These are phyloP conservation scores for Entelurus aequoreus DNA, from an alignment of 2,113 vertebrate species.

Conservation along the genomic window DNA sequence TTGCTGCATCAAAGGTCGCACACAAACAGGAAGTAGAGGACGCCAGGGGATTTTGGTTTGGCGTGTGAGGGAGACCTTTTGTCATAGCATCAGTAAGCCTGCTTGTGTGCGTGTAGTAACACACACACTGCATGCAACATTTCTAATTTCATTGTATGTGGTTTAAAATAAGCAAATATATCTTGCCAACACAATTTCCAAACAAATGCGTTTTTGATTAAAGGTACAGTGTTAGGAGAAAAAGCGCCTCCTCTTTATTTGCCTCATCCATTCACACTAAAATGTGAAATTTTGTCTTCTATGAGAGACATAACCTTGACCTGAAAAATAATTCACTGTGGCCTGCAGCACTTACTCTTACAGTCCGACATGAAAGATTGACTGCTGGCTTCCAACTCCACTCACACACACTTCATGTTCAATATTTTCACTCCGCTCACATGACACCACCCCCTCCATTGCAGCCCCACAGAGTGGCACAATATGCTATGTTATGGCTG, in stretches of 20 bases:
- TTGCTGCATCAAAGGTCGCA: constrained; percentile 21
- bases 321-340: constrained; percentile 39
- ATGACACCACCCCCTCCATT: background rate
- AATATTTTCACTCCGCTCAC: constrained; percentile 27
- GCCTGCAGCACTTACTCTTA: constrained; percentile 3
- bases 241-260: no score
- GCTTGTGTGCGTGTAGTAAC: constrained; percentile 45
- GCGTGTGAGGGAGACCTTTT: constrained; percentile 37
- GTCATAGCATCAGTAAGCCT: constrained; percentile 27
- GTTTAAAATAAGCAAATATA: no score
- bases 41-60: constrained; percentile 27
- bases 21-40: constrained; percentile 50
- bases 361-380: constrained; percentile 6
- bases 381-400: constrained; percentile 15
- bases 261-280: background rate
- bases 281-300: background rate
- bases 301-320: constrained; percentile 17
- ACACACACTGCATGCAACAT: constrained; percentile 8
- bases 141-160: no score
- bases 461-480: background rate
- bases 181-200: background rate
- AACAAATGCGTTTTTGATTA: background rate
- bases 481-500: constrained; percentile 1
- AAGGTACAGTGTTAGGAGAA: background rate
- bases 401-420: constrained; percentile 21